A percentile compares a stretch with the other conserved stretches of the same genome.
phyloP scores from a whole-genome alignment of 2,113 vertebrate species.

The Sceloporus undulatus region DNA sequence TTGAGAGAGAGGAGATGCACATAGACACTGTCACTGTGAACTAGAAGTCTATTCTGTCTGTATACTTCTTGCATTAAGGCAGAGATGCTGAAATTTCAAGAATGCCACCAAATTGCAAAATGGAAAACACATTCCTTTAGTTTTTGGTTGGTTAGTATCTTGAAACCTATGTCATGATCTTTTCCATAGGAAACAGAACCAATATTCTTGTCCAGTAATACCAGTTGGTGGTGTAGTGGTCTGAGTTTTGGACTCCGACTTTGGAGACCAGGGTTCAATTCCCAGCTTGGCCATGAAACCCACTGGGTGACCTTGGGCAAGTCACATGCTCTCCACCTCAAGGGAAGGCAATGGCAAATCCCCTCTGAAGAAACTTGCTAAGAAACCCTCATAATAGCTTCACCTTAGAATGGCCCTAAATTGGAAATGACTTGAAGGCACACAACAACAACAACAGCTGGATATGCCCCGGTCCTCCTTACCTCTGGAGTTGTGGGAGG shows the following conservation, averaged over 20 bases:
- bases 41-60: neutral
- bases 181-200: neutral
- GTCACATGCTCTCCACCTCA: no score
- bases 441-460: neutral
- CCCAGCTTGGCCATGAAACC: no score
- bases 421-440: no score
- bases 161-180: neutral
- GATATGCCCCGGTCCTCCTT: neutral
- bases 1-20: neutral
- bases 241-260: no score
- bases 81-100: neutral
- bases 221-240: no score
- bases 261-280: no score
- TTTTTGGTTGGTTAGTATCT: neutral
- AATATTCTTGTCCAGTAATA: neutral
- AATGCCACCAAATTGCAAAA: neutral
- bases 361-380: no score
- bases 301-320: no score
- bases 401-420: no score
- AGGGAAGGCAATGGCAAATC: no score
- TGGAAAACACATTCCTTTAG: neutral
- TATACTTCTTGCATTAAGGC: neutral
- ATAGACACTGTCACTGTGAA: neutral
- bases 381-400: no score
- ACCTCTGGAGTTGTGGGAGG: neutral